phyloP scores from a whole-genome alignment of 2,113 vertebrate genomes.

The Sturnira hondurensis region DNA sequence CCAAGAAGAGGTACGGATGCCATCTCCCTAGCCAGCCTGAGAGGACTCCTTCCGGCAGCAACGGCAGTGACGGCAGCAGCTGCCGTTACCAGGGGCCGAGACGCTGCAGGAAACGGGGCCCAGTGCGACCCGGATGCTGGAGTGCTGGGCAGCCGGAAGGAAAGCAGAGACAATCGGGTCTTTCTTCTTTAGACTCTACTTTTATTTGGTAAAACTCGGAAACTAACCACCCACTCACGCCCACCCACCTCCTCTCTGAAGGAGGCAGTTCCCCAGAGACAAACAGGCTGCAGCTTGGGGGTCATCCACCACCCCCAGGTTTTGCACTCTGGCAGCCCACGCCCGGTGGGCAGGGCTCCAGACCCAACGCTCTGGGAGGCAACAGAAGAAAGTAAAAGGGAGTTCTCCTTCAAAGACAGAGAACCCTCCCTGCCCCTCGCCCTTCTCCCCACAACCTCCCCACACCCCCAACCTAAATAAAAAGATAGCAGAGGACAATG shows the following conservation, averaged over 20 bases:
- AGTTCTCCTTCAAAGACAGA: slow-evolving; percentile 55
- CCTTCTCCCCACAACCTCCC: slow-evolving; percentile 13
- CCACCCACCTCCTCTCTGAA: slow-evolving; percentile 58
- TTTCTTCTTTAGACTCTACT: slow-evolving; percentile 80
- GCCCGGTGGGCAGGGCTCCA: slow-evolving; percentile 20
- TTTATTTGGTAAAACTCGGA: slow-evolving; percentile 86
- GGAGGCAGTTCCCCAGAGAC: slow-evolving; percentile 33
- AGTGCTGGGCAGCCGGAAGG: neutral
- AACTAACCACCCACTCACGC: slow-evolving; percentile 67
- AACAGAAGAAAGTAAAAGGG: slow-evolving; percentile 49
- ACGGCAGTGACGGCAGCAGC: neutral
- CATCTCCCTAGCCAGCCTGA: neutral
- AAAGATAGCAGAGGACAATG: slow-evolving; percentile 54
- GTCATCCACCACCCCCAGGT: slow-evolving; percentile 29
- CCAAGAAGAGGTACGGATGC: neutral
- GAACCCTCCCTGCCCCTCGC: neutral
- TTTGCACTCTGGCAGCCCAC: neutral
- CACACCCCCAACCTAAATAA: slow-evolving; percentile 39
- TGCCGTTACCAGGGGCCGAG: neutral
- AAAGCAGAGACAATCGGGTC: neutral
- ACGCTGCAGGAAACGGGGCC: neutral
- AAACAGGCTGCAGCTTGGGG: slow-evolving; percentile 25
- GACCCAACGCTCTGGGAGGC: slow-evolving; percentile 42
- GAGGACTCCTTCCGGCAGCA: neutral
- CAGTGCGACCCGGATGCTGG: too few relatives aligned